These are phyloP conservation scores for Periophthalmus magnuspinnatus DNA, from an alignment of 2,797 vertebrate genomes.

Conservation along the genomic window DNA sequence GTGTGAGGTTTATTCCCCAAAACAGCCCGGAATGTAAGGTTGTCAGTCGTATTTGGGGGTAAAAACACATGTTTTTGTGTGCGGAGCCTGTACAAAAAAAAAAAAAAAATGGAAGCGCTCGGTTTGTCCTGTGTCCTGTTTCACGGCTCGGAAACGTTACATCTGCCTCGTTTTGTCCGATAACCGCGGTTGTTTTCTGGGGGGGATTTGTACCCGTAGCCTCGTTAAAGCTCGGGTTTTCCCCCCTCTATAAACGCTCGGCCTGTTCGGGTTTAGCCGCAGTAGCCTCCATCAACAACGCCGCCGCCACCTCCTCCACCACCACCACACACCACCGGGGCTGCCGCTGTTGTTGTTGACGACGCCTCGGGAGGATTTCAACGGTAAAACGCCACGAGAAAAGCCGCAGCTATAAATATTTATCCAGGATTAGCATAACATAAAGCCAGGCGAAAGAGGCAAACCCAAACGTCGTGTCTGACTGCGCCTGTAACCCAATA, in stretches of 20 bases:
- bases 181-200: conserved; percentile 34
- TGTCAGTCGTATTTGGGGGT: conserved; percentile 57
- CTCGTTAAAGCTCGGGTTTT: neutral
- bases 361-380: conserved; percentile 50
- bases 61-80: conserved; percentile 17
- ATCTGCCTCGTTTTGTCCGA: conserved; percentile 55
- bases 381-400: conserved; percentile 53
- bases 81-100: conserved; percentile 5
- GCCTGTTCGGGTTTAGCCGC: conserved; percentile 67
- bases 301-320: too few species aligned
- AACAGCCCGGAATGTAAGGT: conserved; percentile 70
- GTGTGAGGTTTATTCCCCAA: conserved; percentile 66
- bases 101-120: conserved; percentile 15
- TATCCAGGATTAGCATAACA: conserved; percentile 81
- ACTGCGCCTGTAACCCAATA: conserved; percentile 99
- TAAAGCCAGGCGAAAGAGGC: conserved; percentile 79
- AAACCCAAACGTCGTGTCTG: conserved; percentile 86
- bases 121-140: conserved; percentile 53
- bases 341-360: too few species aligned
- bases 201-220: neutral
- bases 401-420: conserved; percentile 71
- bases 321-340: too few species aligned
- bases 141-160: conserved; percentile 64
- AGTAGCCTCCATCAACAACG: conserved; percentile 56
- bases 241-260: conserved; percentile 42